Evolutionary conservation across 1,140 invertebrate genomes (phyloP), one percentile per base, ranked within the genome.

Genomic region (Tetragnatha versicolor): DNA sequence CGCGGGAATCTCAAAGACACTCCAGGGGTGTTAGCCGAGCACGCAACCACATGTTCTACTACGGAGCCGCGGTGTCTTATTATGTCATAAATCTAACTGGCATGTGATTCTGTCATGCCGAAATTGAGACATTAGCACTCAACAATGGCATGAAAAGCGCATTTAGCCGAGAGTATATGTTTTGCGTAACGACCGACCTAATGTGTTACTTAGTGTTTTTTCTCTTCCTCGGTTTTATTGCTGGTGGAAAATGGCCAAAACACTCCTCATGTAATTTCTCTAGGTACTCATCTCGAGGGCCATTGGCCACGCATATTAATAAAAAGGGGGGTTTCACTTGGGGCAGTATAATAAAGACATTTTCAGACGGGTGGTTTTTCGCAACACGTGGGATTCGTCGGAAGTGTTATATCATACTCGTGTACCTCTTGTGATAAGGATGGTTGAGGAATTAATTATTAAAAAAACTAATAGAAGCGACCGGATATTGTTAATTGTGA

Each of bases 61-160:
- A 53, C 58, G 3, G n/a, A 29, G 60, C 73, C 22, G 73, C 33
- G 61, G 73, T 77, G 73, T 77, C 73, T 77, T 77, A 77, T 77
- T 77, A 77, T 65, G 73, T 77, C 73, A 47, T 77, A 77, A 77
- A 77, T 77, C 73, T 77, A 77, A 77, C 60, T 77, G 20, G 60
- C 73, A 51, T 77, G 73, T 77, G 73, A 77, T 77, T 77, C 73
- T 77, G 73, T 77, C 73, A 77, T 77, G 60, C 25, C 47, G 61
- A 77, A 77, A 77, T 77, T 77, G 73, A 77, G 73, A 77, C 73
- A 77, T 77, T 77, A 77, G 73, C 73, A 77, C 61, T 77, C 45
- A 77, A 77, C 73, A 77, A 77, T 77, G 42, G 73, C 73, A 77
- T 77, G 73, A 77, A 77, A 77, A 77, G 73, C 73, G 60, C 73